phyloP scores from a whole-genome alignment of 35 echinoderm and acorn worm species.

The Apostichopus japonicus region DNA sequence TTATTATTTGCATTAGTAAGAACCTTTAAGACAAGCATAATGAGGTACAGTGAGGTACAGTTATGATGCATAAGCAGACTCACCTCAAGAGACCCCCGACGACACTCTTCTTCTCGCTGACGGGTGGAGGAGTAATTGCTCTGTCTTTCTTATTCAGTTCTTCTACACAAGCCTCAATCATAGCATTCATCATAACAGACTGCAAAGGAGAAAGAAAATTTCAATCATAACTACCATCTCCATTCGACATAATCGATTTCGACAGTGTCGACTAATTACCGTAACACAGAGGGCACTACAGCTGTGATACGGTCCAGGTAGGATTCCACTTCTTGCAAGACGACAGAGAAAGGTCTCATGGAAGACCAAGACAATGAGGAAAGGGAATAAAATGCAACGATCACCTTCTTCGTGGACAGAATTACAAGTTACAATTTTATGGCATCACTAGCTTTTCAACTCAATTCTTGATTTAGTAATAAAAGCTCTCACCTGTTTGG shows the following conservation, averaged over 20 bases:
- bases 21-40: no score
- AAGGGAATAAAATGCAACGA: no score
- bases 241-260: no score
- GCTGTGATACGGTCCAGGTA: background rate
- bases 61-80: background rate
- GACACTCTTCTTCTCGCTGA: slow-evolving; percentile 55
- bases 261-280: background rate
- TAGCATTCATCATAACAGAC: slow-evolving; percentile 97
- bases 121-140: slow-evolving; percentile 29
- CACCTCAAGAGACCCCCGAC: slow-evolving; percentile 78
- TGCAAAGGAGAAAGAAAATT: slow-evolving; percentile 12
- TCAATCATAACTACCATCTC: background rate
- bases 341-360: no score
- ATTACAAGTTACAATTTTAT: no score
- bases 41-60: no score
- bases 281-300: background rate
- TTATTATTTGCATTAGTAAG: no score
- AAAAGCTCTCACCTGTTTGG: background rate
- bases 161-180: slow-evolving; percentile 91
- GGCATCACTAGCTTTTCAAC: no score
- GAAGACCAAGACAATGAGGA: no score
- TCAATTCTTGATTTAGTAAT: background rate
- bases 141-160: slow-evolving; percentile 94
- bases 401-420: no score
- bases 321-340: no score